These are phyloP conservation scores for Agriopis marginaria DNA, from an alignment of 2,888 invertebrate genomes.

Conservation along the genomic window DNA sequence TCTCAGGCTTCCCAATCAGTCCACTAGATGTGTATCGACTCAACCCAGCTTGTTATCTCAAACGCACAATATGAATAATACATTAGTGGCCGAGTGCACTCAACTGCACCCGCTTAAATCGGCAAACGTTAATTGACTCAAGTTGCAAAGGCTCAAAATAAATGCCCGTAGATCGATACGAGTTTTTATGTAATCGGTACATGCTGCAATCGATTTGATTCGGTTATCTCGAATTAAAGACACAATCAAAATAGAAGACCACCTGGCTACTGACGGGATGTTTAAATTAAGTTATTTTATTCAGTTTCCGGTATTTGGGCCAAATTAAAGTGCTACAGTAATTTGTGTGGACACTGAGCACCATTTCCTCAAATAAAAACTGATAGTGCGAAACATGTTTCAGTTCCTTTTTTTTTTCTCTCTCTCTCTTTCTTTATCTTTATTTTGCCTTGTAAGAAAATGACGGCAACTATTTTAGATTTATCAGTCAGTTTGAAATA, in stretches of 20 bases:
- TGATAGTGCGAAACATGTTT: background rate
- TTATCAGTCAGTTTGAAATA: too few relatives aligned
- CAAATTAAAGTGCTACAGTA: background rate
- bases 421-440: background rate
- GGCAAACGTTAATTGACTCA: slow-evolving; percentile 84
- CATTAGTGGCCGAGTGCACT: slow-evolving; percentile 77
- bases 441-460: background rate
- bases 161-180: slow-evolving; percentile 52
- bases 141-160: slow-evolving; percentile 76
- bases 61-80: slow-evolving; percentile 86
- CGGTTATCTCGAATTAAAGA: slow-evolving; percentile 25
- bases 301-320: slow-evolving; percentile 13
- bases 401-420: background rate
- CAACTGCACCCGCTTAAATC: slow-evolving; percentile 74
- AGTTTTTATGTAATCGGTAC: slow-evolving; percentile 53
- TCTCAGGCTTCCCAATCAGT: slow-evolving; percentile 76
- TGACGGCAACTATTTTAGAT: too few relatives aligned
- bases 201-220: slow-evolving; percentile 42
- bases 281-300: slow-evolving; percentile 15
- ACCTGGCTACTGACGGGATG: slow-evolving; percentile 28
- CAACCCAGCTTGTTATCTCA: slow-evolving; percentile 84
- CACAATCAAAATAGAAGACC: slow-evolving; percentile 33
- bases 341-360: background rate
- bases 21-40: slow-evolving; percentile 84
- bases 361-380: background rate